Conservation (phyloP, 2,888 invertebrate species). For the Chrysopilus asiliformis region DNA sequence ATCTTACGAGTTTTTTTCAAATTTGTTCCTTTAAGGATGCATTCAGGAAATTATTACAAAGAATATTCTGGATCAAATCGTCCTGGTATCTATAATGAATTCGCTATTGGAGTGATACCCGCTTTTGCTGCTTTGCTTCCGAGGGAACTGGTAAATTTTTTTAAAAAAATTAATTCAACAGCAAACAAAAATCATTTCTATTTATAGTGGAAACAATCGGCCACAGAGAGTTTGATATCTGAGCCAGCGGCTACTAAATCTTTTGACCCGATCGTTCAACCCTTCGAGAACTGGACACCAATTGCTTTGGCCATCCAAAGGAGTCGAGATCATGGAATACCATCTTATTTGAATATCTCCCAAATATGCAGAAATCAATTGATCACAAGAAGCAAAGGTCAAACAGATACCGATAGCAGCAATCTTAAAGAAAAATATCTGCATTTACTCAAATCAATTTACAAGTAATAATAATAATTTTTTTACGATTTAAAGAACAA, state of each 20-base stretch:
- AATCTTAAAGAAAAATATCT: slow-evolving; percentile 5
- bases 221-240: slow-evolving; percentile 47
- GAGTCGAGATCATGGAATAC: slow-evolving; percentile 68
- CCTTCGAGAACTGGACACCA: slow-evolving; percentile 40
- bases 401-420: slow-evolving; percentile 27
- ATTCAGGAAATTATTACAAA: slow-evolving; percentile 57
- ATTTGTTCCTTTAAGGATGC: slow-evolving; percentile 38
- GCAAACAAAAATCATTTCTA: slow-evolving; percentile 1
- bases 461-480: slow-evolving; percentile 5
- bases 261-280: slow-evolving; percentile 27
- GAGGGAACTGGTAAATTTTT: slow-evolving; percentile 51
- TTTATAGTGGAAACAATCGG: slow-evolving; percentile 44
- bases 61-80: slow-evolving; percentile 71
- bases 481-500: neutral
- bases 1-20: neutral
- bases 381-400: slow-evolving; percentile 16
- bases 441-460: slow-evolving; percentile 5
- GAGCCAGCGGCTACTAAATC: slow-evolving; percentile 44
- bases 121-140: slow-evolving; percentile 66
- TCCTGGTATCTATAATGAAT: slow-evolving; percentile 65
- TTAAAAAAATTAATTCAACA: neutral
- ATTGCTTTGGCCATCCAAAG: slow-evolving; percentile 45
- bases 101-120: slow-evolving; percentile 59
- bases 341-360: slow-evolving; percentile 56
- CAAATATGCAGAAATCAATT: slow-evolving; percentile 49